These are phyloP conservation scores for Pyrrhia umbra DNA, from an alignment of 2,888 invertebrate genomes.

Conservation along the genomic window DNA sequence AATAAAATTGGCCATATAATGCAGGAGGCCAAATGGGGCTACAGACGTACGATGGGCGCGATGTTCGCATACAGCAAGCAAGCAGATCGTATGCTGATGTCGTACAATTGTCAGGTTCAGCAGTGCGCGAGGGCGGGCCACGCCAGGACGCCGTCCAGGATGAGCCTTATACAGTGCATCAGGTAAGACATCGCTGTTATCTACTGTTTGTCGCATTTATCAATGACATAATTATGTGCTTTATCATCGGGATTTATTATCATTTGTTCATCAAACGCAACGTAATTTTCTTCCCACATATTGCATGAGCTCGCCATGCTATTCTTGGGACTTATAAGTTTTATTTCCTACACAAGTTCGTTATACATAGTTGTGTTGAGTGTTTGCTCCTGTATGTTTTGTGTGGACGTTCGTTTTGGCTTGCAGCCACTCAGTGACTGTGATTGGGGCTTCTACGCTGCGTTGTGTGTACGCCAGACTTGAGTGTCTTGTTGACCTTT, in stretches of 20 bases:
- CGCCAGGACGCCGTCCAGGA: slow-evolving; percentile 81
- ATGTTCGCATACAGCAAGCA: slow-evolving; percentile 90
- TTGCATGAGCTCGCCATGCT: slow-evolving; percentile 11
- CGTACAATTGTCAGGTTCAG: slow-evolving; percentile 90
- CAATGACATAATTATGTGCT: slow-evolving; percentile 8
- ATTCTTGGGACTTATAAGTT: slow-evolving; percentile 31
- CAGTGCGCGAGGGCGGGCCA: slow-evolving; percentile 85
- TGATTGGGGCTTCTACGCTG: slow-evolving; percentile 47
- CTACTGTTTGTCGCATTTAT: slow-evolving; percentile 1
- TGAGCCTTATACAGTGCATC: slow-evolving; percentile 95
- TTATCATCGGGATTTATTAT: slow-evolving; percentile 34
- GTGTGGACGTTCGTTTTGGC: slow-evolving; percentile 72
- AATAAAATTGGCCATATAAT: slow-evolving; percentile 77
- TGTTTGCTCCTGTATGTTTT: slow-evolving; percentile 52
- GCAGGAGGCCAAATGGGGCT: slow-evolving; percentile 90
- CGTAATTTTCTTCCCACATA: slow-evolving; percentile 20
- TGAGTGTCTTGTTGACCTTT: slow-evolving; percentile 36
- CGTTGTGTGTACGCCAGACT: slow-evolving; percentile 25
- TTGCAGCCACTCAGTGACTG: slow-evolving; percentile 66
- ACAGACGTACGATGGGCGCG: slow-evolving; percentile 89
- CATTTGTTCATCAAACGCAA: slow-evolving; percentile 11
- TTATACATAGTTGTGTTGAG: slow-evolving; percentile 42
- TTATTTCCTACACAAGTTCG: slow-evolving; percentile 28
- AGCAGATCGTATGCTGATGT: slow-evolving; percentile 89
- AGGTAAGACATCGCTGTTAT: slow-evolving; percentile 86